Conservation (phyloP, 2,797 vertebrate species). For the Emys orbicularis region DNA sequence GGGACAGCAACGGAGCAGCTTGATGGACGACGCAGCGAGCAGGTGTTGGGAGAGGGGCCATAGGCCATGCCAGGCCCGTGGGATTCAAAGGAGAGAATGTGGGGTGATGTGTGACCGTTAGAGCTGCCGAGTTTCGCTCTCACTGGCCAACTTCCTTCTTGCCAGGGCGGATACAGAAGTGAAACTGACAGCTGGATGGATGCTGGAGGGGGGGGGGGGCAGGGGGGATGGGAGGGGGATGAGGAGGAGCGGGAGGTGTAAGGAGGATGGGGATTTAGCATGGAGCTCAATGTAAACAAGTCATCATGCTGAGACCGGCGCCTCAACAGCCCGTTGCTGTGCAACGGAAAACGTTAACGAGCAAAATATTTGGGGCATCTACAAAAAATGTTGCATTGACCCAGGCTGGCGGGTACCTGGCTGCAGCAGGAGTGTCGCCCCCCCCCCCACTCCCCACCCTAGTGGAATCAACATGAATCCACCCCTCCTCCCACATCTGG, state of each 20-base stretch:
- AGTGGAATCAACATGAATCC: neutral
- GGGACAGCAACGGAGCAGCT: neutral
- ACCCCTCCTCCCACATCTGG: neutral
- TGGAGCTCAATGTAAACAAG: neutral
- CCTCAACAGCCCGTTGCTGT: neutral
- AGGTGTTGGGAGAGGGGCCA: neutral
- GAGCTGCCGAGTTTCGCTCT: constrained; percentile 72
- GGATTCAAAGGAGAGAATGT: neutral
- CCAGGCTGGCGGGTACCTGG: neutral
- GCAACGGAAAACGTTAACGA: rapidly evolving
- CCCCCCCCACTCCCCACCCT: neutral
- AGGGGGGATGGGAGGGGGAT: neutral
- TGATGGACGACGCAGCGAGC: rapidly evolving
- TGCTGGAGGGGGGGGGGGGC: constrained; percentile 21
- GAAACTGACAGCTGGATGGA: constrained; percentile 84
- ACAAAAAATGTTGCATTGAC: neutral
- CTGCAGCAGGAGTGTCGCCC: neutral
- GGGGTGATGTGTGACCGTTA: constrained; percentile 48
- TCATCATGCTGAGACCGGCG: neutral
- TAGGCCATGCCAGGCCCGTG: neutral
- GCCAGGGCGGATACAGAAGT: constrained; percentile 79
- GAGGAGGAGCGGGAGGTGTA: neutral
- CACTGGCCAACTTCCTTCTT: constrained; percentile 81
- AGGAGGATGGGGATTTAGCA: neutral
- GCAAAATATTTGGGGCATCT: neutral